Evolutionary conservation across 2,888 invertebrate species (phyloP), one percentile per base, ranked within the genome.

Genomic region (Nomada fabriciana): DNA sequence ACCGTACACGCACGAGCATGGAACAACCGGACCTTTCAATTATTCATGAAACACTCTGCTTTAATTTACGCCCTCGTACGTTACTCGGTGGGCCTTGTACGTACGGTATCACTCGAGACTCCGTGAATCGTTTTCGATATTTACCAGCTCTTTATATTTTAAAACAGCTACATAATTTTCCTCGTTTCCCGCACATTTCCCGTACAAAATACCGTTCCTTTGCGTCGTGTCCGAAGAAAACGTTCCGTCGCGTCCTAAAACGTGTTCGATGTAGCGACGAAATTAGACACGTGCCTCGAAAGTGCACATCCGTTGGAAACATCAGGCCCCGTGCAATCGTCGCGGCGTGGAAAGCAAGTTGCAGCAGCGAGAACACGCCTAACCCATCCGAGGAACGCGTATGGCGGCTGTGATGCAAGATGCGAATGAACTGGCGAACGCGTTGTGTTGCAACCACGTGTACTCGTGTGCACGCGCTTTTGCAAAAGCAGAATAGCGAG

Each of bases 21-120:
- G 81, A 82, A 74, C 63, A 73, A 82, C 68, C 83, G 80, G 73
- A 76, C 64, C 65, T 77, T 72, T 77, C 86, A 86, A 90, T 90
- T 89, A 89, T 90, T 90, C 89, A 89, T 89, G 89, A 90, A 89
- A 89, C 88, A 85, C 89, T 89, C 86, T 80, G 87, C 89, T 89
- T 90, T 89, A 87, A 90, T 90, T 89, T 86, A 84, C 86, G 82
- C 83, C 77, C 61, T 77, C 77, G 72, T 72, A 72, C 77, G 47
- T 77, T 36, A 67, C 67, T 67, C 61, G 77, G 77, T 67, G 77
- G 67, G 72, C 77, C 77, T 77, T 67, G 72, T 77, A 70, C 77
- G 47, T 52, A 43, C 72, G 71, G 23, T 71, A 76, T 65, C 70
- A 3, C 18, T 55, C 10, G 50, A 42, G 74, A 59, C 57, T 15